Evolutionary conservation across 2,113 vertebrate species (phyloP), one percentile per base, ranked within the genome.

Genomic region (Indicator indicator): DNA sequence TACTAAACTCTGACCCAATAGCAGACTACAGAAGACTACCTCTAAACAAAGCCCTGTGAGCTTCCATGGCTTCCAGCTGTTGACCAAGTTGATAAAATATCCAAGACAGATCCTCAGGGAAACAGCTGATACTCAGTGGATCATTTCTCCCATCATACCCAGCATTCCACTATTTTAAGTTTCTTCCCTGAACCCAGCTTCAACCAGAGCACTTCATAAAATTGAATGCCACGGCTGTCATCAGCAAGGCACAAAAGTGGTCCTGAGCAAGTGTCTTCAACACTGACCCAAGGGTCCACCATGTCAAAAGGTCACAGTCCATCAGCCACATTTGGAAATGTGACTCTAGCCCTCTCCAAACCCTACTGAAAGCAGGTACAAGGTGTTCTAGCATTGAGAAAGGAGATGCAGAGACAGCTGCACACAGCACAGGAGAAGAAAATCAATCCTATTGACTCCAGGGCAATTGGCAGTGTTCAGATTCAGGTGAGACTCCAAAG

Each of bases 361-460:
- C 19, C 52, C 58, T 69, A 38, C 1, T 12, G 16, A 77, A 14
- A 63, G 46, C 30, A 33, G 40, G 14, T 4, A 6, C 38, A 56
- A 58, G 26, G 17, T 52, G 38, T 42, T 64, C 32, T 6, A 58
- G 11, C 21, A 52, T 8, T 44, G 21, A 65, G 42, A 38, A 69
- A 60, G 14, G 20, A 63, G 36, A 24, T 36, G 36, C n/a, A 83
- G 78, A 75, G 71, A 27, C 36, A 36, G 9, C 36, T 16, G 15
- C 33, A n/a, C n/a, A 62, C 24, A 75, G 16, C 0, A 0, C 8
- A 52, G 46, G 5, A 33, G 24, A 12, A 79, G 4, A 16, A 55
- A 67, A 28, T n/a, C 42, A 55, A 20, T 50, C 0, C 9, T 2
- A 20, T 23, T 24, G 52, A 12, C 23, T 59, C n/a, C 20, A 24